Evolutionary conservation across 2,113 vertebrate genomes (phyloP).

Genomic region (Dicerorhinus sumatrensis): DNA sequence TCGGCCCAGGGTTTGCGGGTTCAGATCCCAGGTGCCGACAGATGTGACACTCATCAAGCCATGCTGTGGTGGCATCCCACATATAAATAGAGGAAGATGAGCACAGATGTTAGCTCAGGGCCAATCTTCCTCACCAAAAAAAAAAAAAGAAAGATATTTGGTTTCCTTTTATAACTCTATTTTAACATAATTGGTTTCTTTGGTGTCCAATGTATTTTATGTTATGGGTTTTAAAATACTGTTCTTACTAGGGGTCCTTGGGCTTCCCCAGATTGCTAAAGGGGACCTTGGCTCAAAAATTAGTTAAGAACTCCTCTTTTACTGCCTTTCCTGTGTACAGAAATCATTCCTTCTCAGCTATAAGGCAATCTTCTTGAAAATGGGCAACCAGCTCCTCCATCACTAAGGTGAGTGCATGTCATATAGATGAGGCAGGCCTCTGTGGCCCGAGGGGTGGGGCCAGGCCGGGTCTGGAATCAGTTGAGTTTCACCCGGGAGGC

Average conservation of each 20-base stretch:
- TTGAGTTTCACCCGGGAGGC: background rate
- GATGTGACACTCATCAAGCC: too few relatives aligned
- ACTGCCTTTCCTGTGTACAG: too few relatives aligned
- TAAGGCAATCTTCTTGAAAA: background rate
- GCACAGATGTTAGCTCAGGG: too few relatives aligned
- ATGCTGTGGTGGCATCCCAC: too few relatives aligned
- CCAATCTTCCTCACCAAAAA: too few relatives aligned
- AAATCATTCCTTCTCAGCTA: background rate
- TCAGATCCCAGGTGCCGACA: too few relatives aligned
- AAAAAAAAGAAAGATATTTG: background rate
- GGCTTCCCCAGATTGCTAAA: background rate
- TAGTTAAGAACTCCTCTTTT: background rate
- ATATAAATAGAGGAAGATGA: too few relatives aligned
- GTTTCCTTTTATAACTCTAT: background rate
- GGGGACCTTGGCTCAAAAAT: background rate
- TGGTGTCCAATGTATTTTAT: background rate
- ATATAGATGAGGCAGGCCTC: background rate
- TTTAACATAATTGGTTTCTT: background rate
- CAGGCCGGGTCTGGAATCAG: background rate
- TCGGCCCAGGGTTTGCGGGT: too few relatives aligned
- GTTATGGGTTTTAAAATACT: background rate
- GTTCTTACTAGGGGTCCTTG: background rate
- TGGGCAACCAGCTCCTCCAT: background rate
- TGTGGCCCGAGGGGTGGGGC: fast-evolving
- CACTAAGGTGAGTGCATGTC: background rate